Evolutionary conservation across 2,113 vertebrate genomes (phyloP).

Genomic region (Mus pahari): DNA sequence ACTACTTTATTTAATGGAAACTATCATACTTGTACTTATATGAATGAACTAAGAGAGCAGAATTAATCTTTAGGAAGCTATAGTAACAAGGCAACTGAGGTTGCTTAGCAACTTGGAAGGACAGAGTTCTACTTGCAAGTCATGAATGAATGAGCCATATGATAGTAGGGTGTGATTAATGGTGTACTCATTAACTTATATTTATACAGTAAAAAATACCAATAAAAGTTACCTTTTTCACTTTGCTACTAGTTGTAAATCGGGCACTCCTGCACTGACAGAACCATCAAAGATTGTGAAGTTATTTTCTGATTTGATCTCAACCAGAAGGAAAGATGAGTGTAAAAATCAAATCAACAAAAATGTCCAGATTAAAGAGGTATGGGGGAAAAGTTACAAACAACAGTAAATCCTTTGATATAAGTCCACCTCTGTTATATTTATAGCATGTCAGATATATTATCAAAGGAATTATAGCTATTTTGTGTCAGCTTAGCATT

Average conservation of each 20-base stretch:
- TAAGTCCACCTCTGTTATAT: neutral
- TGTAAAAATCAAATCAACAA: neutral
- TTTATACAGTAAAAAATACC: neutral
- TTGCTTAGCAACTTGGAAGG: neutral
- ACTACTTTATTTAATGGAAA: neutral
- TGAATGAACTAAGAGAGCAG: neutral
- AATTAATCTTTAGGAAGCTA: neutral
- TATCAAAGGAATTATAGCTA: neutral
- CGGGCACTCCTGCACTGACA: neutral
- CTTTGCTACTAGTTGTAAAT: neutral
- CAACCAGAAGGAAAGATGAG: neutral
- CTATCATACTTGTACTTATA: neutral
- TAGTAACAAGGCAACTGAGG: neutral
- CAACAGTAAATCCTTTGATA: neutral
- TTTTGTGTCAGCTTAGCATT: neutral
- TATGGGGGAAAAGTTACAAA: neutral
- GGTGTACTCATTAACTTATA: neutral
- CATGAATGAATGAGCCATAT: neutral
- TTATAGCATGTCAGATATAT: neutral
- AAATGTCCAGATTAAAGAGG: neutral
- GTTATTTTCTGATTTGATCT: slow-evolving; percentile 17
- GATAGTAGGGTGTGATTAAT: neutral
- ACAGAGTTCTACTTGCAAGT: neutral
- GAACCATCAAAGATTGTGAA: neutral
- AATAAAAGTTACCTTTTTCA: neutral